These are phyloP conservation scores for Dysmachus trigonus DNA, from an alignment of 2,888 invertebrate genomes.

Conservation along the genomic window DNA sequence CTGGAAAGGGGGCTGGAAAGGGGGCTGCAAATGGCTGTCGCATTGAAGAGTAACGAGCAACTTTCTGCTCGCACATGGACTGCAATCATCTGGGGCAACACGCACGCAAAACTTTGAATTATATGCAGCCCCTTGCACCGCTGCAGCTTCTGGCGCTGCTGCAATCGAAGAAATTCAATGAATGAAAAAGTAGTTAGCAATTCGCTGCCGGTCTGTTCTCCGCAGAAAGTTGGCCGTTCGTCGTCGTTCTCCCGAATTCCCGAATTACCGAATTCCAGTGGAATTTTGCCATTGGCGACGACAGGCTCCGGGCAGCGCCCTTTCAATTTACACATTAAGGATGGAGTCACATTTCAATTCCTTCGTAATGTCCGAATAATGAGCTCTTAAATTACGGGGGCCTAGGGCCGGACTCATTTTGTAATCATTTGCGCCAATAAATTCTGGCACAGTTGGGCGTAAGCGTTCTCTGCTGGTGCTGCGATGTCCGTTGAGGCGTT, in stretches of 20 bases:
- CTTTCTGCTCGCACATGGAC: not conserved
- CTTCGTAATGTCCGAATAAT: slow-evolving; percentile 19
- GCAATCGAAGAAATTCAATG: slow-evolving; percentile 30
- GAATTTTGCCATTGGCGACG: not conserved
- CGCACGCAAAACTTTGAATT: slow-evolving; percentile 25
- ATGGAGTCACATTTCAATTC: slow-evolving; percentile 24
- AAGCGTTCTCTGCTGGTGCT: not conserved
- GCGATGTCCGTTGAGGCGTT: not conserved
- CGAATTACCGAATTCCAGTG: not conserved
- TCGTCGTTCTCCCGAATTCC: too few species aligned
- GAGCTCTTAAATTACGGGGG: slow-evolving; percentile 14
- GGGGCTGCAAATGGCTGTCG: not conserved
- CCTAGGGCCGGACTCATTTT: slow-evolving; percentile 3
- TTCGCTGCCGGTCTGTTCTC: not conserved
- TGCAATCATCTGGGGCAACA: slow-evolving; percentile 27
- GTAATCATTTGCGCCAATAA: slow-evolving; percentile 3
- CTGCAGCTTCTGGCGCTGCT: not conserved
- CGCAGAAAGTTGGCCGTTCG: not conserved
- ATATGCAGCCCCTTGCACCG: not conserved
- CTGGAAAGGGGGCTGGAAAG: not conserved
- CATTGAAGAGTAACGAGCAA: slow-evolving; percentile 14
- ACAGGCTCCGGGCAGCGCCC: not conserved
- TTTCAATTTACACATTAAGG: slow-evolving; percentile 11
- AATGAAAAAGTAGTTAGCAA: slow-evolving; percentile 17
- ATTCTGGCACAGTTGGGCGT: not conserved